Evolutionary conservation across 2,797 vertebrate genomes (phyloP), one percentile per base, ranked within the genome.

Genomic region (Monodelphis domestica): DNA sequence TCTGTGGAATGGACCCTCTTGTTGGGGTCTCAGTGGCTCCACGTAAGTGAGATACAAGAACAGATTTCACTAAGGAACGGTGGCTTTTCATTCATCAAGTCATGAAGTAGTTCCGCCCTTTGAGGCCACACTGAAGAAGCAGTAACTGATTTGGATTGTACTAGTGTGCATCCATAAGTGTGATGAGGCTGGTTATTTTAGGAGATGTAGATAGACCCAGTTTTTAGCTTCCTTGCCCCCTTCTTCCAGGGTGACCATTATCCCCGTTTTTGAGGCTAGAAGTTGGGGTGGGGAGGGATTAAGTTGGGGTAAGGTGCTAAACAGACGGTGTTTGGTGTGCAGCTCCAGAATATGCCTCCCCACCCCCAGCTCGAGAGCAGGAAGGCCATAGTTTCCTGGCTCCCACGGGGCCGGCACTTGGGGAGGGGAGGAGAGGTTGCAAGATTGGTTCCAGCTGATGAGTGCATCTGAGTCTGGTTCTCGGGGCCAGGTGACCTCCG

Each of bases 401-500:
- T 53, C 93, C 63, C 63, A 45, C 63, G 38, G 63, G 63, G 63
- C 29, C 89, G 94, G 30, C 92, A 45, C 92, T 56, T 28, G 90
- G 70, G 95, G 93, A 89, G 91, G 88, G 88, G 90, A 12, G 92
- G 33, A 29, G 91, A 90, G 89, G 54, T 33, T 88, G 24, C 6
- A 92, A 92, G 89, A 63, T 50, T 33, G 88, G 78, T 54, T 96
- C 88, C 95, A 94, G 96, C 97, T 90, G 96, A 98, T 95, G 94
- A 45, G 88, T 57, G 53, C 95, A 17, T 96, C 97, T 52, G 97
- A 96, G 95, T 63, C 56, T 57, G 90, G 87, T 94, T 30, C 55
- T 50, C 9, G 97, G 92, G 95, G 95, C 96, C 89, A 96, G 95
- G 88, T 38, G 14, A n/a, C 94, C 92, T 15, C 50, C 93, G 6